Base-by-base conservation (phyloP, 2,797 vertebrate genomes). In the Rhyacichthys aspro region DNA sequence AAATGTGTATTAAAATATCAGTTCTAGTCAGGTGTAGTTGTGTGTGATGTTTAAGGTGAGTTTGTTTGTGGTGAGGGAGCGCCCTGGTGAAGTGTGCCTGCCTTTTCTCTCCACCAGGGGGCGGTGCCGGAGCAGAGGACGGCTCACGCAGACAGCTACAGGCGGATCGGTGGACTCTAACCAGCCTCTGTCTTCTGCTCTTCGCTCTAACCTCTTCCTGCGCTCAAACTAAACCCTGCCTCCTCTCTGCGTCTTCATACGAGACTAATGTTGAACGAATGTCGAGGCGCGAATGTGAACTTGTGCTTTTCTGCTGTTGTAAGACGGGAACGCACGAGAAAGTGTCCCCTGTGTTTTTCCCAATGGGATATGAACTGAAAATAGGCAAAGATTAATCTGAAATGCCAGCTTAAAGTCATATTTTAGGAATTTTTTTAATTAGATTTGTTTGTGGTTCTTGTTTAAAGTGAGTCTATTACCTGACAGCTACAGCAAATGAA, bases 161-260 rank as follows among this genome's bases (percentile, higher is more conserved):
- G 94, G 89, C 94, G 95, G 91, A 96, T 94, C 64, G 96, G 95
- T 84, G 94, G 94, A 92, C 89, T 95, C 83, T 98, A 95, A 95
- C 84, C 17, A 76, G 83, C 90, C 79, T 74, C 67, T 70, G 48
- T 73, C 32, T 54, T 62, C 60, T 32, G 47, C 67, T 47, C 45
- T 47, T 14, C 59, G 5, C 43, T 78, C 63, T 70, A 52, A 43
- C 47, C 48, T 58, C 55, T 66, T 55, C 58, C 57, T 54, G 28
- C 55, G 14, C 41, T 55, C 48, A 0, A 52, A 37, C 28, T 56
- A 15, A 67, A 55, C 11, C 46, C 54, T 18, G 50, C 62, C 36
- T 7, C 3, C 14, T 43, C 9, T 64, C 57, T 61, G 49, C 70
- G 14, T 74, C 75, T 69, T 79, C 46, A 49, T 58, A 68, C 67